Conservation (phyloP, 2,113 vertebrate genomes). For the Gallinago jamesoni region DNA sequence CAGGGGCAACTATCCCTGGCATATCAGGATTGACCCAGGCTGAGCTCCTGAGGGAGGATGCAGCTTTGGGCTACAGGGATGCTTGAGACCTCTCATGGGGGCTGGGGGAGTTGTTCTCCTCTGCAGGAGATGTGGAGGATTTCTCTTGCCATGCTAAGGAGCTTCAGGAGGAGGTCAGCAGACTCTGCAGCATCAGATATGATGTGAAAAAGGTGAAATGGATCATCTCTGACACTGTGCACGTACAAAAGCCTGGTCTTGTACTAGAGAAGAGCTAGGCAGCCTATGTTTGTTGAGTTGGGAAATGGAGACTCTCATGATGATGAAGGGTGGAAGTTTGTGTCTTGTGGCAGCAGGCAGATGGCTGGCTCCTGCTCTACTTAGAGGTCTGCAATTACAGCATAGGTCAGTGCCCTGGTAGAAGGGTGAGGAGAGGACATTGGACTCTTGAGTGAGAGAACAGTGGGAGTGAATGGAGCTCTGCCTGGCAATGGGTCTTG, state of each 20-base stretch:
- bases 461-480: neutral
- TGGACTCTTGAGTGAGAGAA: neutral
- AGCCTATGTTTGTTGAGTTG: neutral
- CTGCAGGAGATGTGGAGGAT: neutral
- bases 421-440: neutral
- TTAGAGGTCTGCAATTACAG: neutral
- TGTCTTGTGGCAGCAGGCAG: neutral
- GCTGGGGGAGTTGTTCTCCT: neutral
- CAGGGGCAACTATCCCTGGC: too few species aligned
- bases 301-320: neutral
- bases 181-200: neutral
- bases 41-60: neutral
- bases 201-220: neutral
- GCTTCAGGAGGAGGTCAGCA: neutral
- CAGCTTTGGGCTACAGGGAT: neutral
- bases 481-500: neutral
- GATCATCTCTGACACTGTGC: neutral
- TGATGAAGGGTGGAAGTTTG: neutral
- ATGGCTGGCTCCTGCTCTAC: neutral
- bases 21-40: neutral
- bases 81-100: neutral
- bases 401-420: neutral
- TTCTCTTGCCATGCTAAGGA: neutral
- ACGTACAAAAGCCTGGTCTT: neutral
- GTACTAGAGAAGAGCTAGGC: neutral